Percentiles rank a stretch among this genome's conserved stretches.
phyloP scores from a whole-genome alignment of 2,888 invertebrate species.

The Ennomos fuscantarius region DNA sequence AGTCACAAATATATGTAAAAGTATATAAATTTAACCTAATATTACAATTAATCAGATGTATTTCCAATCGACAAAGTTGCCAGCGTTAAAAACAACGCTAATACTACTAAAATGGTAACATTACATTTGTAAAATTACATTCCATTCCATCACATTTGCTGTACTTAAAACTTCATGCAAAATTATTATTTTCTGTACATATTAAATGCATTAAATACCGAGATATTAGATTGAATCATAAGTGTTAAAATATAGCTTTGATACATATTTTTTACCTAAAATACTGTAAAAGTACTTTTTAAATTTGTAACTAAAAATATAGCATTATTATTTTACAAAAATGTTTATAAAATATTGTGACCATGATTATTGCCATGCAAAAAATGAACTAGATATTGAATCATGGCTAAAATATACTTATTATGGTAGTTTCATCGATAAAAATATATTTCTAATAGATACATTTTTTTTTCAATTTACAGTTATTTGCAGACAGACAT shows the following conservation, averaged over 20 bases:
- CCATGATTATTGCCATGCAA: too few relatives aligned
- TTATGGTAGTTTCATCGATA: too few relatives aligned
- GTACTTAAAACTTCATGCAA: constrained; percentile 22
- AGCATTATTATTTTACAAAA: too few relatives aligned
- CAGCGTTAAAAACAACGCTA: constrained; percentile 34
- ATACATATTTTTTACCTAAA: too few relatives aligned
- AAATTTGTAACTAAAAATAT: too few relatives aligned
- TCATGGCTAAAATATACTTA: too few relatives aligned
- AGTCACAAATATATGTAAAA: neutral
- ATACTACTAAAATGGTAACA: constrained; percentile 50
- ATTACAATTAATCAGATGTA: constrained; percentile 13
- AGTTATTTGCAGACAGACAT: too few relatives aligned
- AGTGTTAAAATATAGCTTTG: neutral
- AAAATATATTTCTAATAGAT: too few relatives aligned
- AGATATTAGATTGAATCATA: neutral
- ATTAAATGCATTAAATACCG: constrained; percentile 30
- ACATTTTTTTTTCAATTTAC: too few relatives aligned
- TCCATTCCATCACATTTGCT: constrained; percentile 34
- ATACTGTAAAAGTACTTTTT: too few relatives aligned
- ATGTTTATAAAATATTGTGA: too few relatives aligned
- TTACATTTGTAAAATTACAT: constrained; percentile 39
- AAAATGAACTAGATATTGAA: too few relatives aligned
- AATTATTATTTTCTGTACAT: constrained; percentile 19
- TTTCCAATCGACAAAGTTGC: constrained; percentile 35
- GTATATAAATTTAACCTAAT: constrained; percentile 1